phyloP scores from a whole-genome alignment of 2,797 vertebrate genomes.

The Melanotaenia maccullochi region DNA sequence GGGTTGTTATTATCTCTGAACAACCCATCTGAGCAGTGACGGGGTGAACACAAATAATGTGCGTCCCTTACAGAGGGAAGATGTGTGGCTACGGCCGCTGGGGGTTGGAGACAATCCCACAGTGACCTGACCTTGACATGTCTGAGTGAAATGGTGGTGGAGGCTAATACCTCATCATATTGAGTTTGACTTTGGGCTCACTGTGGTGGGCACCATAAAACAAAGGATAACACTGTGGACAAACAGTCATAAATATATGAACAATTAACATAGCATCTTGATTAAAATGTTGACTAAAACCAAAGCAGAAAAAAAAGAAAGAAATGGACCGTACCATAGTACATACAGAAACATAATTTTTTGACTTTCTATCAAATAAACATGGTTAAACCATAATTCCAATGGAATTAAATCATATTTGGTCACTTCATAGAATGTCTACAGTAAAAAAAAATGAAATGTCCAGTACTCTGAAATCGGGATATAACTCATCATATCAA shows the following conservation, averaged over 20 bases:
- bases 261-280: constrained; percentile 55
- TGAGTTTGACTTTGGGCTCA: constrained; percentile 81
- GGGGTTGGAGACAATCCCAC: constrained; percentile 72
- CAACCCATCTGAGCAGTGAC: constrained; percentile 79
- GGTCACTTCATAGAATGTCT: constrained; percentile 63
- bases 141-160: constrained; percentile 76
- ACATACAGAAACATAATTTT: constrained; percentile 8
- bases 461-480: constrained; percentile 63
- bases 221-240: constrained; percentile 80
- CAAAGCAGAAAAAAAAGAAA: constrained; percentile 8
- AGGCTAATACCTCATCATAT: constrained; percentile 84
- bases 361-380: not conserved
- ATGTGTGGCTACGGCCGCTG: constrained; percentile 62
- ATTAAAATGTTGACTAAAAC: not conserved
- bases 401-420: constrained; percentile 53
- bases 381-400: constrained; percentile 44
- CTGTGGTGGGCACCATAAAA: constrained; percentile 75
- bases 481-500: constrained; percentile 76
- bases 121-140: constrained; percentile 84
- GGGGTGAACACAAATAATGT: constrained; percentile 81
- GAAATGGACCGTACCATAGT: not conserved
- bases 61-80: constrained; percentile 66
- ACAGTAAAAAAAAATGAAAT: constrained; percentile 61
- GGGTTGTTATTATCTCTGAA: constrained; percentile 70
- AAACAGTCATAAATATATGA: constrained; percentile 76